Conservation (phyloP, 2,113 vertebrate genomes). For the Semicossyphus pulcher region DNA sequence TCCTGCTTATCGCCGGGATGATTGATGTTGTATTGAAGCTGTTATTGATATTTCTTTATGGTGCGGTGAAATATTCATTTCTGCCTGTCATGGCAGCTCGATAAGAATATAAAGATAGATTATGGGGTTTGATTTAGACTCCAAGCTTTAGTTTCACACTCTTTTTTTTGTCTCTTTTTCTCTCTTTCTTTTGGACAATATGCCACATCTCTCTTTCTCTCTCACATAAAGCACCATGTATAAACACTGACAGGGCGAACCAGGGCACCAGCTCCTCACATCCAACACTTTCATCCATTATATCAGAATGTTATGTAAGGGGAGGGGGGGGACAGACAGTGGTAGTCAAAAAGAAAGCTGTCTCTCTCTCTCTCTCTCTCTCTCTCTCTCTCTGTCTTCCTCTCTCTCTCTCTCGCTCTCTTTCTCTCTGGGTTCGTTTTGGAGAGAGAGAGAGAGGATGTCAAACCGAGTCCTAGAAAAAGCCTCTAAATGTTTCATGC, state of each 20-base stretch:
- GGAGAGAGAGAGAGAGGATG: slow-evolving; percentile 30
- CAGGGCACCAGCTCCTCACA: slow-evolving; percentile 27
- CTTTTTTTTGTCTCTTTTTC: slow-evolving; percentile 14
- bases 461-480: slow-evolving; percentile 54
- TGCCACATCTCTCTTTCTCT: slow-evolving; percentile 16
- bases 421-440: slow-evolving; percentile 34
- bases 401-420: background rate
- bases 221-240: background rate
- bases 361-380: slow-evolving; percentile 8
- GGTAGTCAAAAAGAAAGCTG: slow-evolving; percentile 23
- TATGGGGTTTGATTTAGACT: slow-evolving; percentile 14
- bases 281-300: slow-evolving; percentile 45
- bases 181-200: slow-evolving; percentile 6
- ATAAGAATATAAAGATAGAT: slow-evolving; percentile 14
- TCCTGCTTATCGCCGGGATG: slow-evolving; percentile 7
- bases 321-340: slow-evolving; percentile 3
- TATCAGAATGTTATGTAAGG: slow-evolving; percentile 48
- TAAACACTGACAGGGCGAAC: slow-evolving; percentile 10
- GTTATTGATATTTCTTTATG: slow-evolving; percentile 40
- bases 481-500: slow-evolving; percentile 73
- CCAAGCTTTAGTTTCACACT: background rate
- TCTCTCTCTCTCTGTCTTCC: slow-evolving; percentile 23
- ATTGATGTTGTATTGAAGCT: slow-evolving; percentile 41
- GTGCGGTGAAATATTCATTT: slow-evolving; percentile 31
- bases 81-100: slow-evolving; percentile 6